Base-by-base conservation (phyloP, 2,888 invertebrate genomes). In the Parnassius orleans region DNA sequence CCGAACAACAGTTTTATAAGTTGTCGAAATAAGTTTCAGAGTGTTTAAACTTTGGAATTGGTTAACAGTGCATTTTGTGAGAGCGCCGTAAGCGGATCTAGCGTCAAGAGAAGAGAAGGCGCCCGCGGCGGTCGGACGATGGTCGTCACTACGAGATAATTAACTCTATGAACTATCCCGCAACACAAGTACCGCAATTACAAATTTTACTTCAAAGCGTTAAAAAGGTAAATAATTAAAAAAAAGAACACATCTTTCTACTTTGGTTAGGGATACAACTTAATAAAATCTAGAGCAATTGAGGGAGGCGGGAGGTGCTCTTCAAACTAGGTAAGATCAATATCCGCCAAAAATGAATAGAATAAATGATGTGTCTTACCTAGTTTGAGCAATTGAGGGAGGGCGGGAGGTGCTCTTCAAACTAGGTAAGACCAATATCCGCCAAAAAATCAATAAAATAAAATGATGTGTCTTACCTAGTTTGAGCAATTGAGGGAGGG, bases 101-200 rank as follows among this genome's bases (percentile, higher is more conserved):
- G 65, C 65, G 66, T 68, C 64, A 69, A 68, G 78, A 73, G 74
- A 72, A 69, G 72, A 65, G 71, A 65, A 65, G 72, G 69, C 78
- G 84, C 84, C 84, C 70, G 79, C 79, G 84, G 83, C 86, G 70
- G 65, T 72, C 71, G 74, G 77, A 69, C 78, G 75, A 68, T 67
- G 73, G 75, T 71, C 76, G 75, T 73, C 78, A 76, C 78, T 72
- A 79, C 80, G 75, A 82, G 82, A 85, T 86, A 90, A 90, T 89
- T 89, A 90, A 87, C 90, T 88, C 83, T 83, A 83, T 83, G 83
- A 86, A 90, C 87, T 86, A 81, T 80, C 79, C 82, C 74, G 75
- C 76, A 78, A 78, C 77, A 76, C 75, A 76, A 83, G 75, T 77
- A 80, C 77, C 77, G 75, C 80, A 84, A 85, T 86, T 86, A 87